Conservation (phyloP, 2,888 invertebrate genomes). For the Drosophila nigricruria region DNA sequence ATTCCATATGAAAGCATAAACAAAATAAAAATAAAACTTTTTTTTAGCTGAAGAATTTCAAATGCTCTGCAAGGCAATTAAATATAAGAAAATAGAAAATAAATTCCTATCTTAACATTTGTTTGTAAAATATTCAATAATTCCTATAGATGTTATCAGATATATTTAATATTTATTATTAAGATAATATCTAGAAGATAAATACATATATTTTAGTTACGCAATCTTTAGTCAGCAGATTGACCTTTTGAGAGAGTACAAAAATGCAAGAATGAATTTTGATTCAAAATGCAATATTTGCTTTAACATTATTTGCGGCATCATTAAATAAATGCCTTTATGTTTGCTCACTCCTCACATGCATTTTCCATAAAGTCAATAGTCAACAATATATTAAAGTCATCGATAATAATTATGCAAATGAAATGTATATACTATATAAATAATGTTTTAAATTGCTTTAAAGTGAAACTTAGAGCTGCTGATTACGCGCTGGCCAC, state of each 20-base stretch:
- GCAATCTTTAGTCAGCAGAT: no score
- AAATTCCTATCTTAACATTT: no score
- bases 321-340: neutral
- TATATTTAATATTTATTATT: neutral
- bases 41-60: neutral
- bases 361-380: neutral
- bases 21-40: neutral
- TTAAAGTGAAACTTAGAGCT: neutral
- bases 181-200: no score
- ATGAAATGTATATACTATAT: neutral
- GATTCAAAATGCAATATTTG: slow-evolving; percentile 3
- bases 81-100: no score
- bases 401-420: neutral
- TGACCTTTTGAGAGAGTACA: neutral
- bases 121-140: no score
- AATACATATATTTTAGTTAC: no score
- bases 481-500: neutral
- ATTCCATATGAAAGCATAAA: slow-evolving; percentile 1
- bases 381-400: neutral
- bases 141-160: neutral
- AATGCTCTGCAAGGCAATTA: neutral
- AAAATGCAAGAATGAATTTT: neutral
- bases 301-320: neutral
- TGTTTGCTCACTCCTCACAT: neutral
- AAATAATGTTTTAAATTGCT: neutral